A percentile compares a stretch with the other conserved stretches of the same genome.
These are phyloP conservation scores for Pitta sordida DNA, from an alignment of 2,113 vertebrate genomes.

Conservation along the genomic window DNA sequence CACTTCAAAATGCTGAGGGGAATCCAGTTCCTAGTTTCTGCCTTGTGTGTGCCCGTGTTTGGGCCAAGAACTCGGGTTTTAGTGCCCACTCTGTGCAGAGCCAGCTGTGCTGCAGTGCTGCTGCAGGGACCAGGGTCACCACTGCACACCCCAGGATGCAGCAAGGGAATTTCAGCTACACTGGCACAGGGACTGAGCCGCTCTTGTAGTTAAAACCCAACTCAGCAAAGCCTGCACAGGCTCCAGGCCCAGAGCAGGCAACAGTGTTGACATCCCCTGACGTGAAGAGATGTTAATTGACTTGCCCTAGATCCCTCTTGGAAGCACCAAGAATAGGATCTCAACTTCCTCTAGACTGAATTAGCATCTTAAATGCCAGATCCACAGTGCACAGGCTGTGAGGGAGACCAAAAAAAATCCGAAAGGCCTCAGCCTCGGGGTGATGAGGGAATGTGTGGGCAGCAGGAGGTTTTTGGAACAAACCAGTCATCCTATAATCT, in stretches of 20 bases:
- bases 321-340: constrained; percentile 32
- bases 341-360: background rate
- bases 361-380: constrained; percentile 12
- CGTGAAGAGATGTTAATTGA: constrained; percentile 11
- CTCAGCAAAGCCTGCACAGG: background rate
- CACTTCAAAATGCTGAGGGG: background rate
- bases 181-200: background rate
- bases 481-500: background rate
- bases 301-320: constrained; percentile 33
- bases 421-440: background rate
- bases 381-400: background rate
- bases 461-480: background rate
- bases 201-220: background rate
- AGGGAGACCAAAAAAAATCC: background rate
- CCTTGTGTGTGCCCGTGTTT: background rate
- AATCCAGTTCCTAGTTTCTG: background rate
- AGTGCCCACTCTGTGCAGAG: accelerated
- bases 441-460: background rate
- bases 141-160: background rate
- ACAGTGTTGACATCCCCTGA: constrained; percentile 8
- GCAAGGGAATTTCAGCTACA: too few species aligned
- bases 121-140: background rate
- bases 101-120: background rate
- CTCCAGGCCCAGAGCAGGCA: constrained; percentile 1
- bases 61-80: background rate